These are phyloP conservation scores for Cybosia mesomella DNA, from an alignment of 2,888 invertebrate species.

Conservation along the genomic window DNA sequence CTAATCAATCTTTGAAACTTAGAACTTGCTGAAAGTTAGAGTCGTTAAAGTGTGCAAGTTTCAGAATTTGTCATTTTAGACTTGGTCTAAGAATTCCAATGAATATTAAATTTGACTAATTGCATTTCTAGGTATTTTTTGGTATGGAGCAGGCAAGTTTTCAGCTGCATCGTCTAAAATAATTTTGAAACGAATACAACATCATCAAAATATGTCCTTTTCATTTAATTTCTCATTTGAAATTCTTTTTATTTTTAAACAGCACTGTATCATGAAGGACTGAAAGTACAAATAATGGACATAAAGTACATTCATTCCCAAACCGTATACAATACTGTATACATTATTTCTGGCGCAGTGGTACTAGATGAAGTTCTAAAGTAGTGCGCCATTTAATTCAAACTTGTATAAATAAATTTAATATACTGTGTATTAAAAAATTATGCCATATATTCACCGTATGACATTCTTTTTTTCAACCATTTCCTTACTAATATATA, in stretches of 20 bases:
- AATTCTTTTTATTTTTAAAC: too few species aligned
- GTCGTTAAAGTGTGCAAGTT: constrained; percentile 38
- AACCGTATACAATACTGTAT: too few species aligned
- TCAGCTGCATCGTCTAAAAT: not conserved
- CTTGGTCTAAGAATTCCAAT: constrained; percentile 33
- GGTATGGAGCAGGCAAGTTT: not conserved
- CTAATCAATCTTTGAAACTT: constrained; percentile 46
- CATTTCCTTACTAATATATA: not conserved
- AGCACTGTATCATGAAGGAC: too few species aligned
- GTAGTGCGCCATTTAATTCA: not conserved
- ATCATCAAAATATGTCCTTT: too few species aligned
- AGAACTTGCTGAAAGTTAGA: constrained; percentile 35
- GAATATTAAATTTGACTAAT: constrained; percentile 32
- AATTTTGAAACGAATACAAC: not conserved
- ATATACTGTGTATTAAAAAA: too few species aligned
- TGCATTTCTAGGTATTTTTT: constrained; percentile 11
- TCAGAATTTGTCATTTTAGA: constrained; percentile 39
- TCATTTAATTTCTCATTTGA: too few species aligned
- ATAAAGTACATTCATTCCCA: too few species aligned
- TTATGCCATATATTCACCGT: too few species aligned
- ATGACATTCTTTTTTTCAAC: not conserved
- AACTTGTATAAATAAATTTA: not conserved
- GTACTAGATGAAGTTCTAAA: not conserved
- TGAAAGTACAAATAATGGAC: too few species aligned
- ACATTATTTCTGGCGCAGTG: not conserved